These are phyloP conservation scores for Drosophila pruinosa DNA, from an alignment of 1,140 invertebrate genomes.

Conservation along the genomic window DNA sequence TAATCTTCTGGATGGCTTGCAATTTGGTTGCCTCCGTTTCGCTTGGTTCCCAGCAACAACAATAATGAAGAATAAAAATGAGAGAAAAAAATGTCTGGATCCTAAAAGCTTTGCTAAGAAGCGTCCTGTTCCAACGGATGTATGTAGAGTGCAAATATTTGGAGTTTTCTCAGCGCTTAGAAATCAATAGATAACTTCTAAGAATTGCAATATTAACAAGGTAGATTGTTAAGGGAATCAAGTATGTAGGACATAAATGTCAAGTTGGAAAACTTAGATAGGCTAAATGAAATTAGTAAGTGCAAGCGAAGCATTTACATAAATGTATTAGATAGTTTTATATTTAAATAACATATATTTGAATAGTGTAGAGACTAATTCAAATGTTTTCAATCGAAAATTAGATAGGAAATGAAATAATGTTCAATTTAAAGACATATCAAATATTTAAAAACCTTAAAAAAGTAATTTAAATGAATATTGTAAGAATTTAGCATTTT, in stretches of 20 bases:
- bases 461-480: too few species aligned
- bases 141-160: conserved; percentile 28
- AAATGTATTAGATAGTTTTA: background rate
- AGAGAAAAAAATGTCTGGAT: conserved; percentile 13
- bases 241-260: background rate
- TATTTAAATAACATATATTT: too few species aligned
- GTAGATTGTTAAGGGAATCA: background rate
- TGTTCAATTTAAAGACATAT: too few species aligned
- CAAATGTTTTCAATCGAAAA: too few species aligned
- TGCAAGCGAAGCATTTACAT: background rate
- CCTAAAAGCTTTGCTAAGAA: conserved; percentile 23
- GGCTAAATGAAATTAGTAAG: background rate
- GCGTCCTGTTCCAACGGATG: conserved; percentile 18
- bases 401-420: too few species aligned
- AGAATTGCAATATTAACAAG: background rate
- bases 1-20: conserved; percentile 79
- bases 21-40: conserved; percentile 42
- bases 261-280: background rate
- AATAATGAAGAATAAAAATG: background rate
- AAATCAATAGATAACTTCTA: conserved; percentile 27
- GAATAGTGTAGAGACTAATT: too few species aligned
- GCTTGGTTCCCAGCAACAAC: background rate
- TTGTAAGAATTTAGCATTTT: too few species aligned
- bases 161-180: conserved; percentile 8
- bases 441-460: too few species aligned